Base-by-base conservation (phyloP, 2,113 vertebrate species). In the Aspiorhynchus laticeps region DNA sequence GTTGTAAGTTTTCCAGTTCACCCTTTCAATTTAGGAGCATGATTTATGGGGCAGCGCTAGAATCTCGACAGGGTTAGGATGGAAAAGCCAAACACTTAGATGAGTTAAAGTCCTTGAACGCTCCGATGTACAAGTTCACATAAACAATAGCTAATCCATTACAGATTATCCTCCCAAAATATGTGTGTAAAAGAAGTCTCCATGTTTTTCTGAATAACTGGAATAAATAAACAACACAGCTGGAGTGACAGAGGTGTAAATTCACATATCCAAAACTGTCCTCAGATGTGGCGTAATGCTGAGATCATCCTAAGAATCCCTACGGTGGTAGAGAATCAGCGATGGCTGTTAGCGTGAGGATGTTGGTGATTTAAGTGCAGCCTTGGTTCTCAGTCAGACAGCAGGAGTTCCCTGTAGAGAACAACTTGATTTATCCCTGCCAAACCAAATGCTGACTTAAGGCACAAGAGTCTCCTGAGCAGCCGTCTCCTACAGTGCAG, bases 201-300 rank as follows among this genome's bases (percentile, higher is more conserved):
- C 69, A 24, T 59, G 65, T 46, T 59, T 31, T 43, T 56, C 31
- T 31, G 38, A 71, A 87, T 63, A 81, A 38, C 33, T 28, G 38
- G 78, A 86, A 83, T 71, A 83, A 88, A 86, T 74, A 86, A 87
- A 89, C 82, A 80, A 48, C 69, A 87, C 17, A 31, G 17, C 69
- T 56, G 33, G 48, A 28, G 12, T 65, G 69, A 74, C 31, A 73
- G 31, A 38, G 33, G 83, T 73, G 51, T 84, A 59, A 75, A 75
- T 74, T 73, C 33, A 74, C 69, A 74, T 69, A 48, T 73, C 67
- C 43, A n/a, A 28, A 75, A 65, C 74, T 84, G 86, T 86, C 71
- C 67, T 86, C 33, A 53, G 74, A 80, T 69, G 28, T 46, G 26
- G 38, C 11, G 36, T 24, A 19, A 73, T 31, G 36, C 59, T 56